Evolutionary conservation across 2,113 vertebrate species (phyloP).

Genomic region (Eulacestoma nigropectus): DNA sequence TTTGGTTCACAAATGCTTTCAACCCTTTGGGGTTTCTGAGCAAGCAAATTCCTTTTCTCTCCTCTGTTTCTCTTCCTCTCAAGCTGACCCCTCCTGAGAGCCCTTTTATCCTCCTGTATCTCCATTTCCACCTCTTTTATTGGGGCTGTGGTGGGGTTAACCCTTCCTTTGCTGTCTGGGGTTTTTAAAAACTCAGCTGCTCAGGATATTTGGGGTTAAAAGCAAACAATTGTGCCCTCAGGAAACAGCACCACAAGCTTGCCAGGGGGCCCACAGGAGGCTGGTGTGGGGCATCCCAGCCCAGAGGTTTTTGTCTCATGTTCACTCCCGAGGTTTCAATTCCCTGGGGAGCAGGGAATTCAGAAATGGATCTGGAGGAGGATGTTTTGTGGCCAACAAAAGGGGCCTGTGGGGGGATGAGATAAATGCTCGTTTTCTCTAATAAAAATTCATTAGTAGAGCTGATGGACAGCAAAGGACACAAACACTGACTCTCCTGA

Average conservation of each 20-base stretch:
- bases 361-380: background rate
- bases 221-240: fast-evolving
- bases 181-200: background rate
- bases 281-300: background rate
- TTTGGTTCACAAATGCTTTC: background rate
- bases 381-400: background rate
- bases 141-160: background rate
- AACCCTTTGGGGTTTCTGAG: background rate
- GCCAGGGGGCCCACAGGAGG: background rate
- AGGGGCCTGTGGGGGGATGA: background rate
- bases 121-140: background rate
- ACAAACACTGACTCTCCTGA: background rate
- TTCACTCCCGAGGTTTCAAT: fast-evolving
- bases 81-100: background rate
- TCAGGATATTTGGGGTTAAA: background rate
- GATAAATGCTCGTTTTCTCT: background rate
- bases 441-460: background rate
- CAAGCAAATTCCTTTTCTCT: slow-evolving; percentile 22
- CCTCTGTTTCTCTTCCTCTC: background rate
- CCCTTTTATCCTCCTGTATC: slow-evolving; percentile 15
- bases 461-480: background rate
- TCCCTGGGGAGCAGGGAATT: background rate
- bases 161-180: background rate
- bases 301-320: background rate
- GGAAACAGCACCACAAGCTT: fast-evolving